phyloP scores from a whole-genome alignment of 2,888 invertebrate species.

The Drosophila percnosoma region DNA sequence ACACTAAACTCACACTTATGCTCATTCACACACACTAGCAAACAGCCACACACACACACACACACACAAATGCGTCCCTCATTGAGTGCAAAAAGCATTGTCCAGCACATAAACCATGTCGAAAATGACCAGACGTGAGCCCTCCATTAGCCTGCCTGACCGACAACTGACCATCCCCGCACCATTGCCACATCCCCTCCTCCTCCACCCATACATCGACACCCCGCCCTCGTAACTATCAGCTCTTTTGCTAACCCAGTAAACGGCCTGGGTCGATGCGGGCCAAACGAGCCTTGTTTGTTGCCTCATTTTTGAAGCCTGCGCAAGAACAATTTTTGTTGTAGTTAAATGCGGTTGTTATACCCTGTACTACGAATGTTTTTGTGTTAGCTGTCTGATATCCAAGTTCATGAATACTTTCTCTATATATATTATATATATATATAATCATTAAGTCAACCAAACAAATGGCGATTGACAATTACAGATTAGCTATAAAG shows the following conservation, averaged over 20 bases:
- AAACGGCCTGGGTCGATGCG: conserved; percentile 47
- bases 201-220: not conserved
- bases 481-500: not conserved
- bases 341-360: conserved; percentile 23
- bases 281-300: conserved; percentile 58
- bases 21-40: not conserved
- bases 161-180: conserved; percentile 2
- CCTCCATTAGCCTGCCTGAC: conserved; percentile 68
- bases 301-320: conserved; percentile 55
- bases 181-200: not conserved
- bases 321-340: conserved; percentile 26
- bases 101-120: conserved; percentile 77
- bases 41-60: conserved; percentile 5
- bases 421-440: not conserved
- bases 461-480: not conserved
- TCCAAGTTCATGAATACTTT: not conserved
- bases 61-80: conserved; percentile 42
- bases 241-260: conserved; percentile 27
- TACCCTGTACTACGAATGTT: conserved; percentile 27
- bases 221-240: not conserved
- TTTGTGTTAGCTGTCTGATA: not conserved
- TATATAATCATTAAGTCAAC: not conserved
- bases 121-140: conserved; percentile 78
- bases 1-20: conserved; percentile 7
- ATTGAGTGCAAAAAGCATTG: conserved; percentile 79